Base-by-base conservation (phyloP, 2,888 invertebrate species). In the Anagyrus pseudococci region DNA sequence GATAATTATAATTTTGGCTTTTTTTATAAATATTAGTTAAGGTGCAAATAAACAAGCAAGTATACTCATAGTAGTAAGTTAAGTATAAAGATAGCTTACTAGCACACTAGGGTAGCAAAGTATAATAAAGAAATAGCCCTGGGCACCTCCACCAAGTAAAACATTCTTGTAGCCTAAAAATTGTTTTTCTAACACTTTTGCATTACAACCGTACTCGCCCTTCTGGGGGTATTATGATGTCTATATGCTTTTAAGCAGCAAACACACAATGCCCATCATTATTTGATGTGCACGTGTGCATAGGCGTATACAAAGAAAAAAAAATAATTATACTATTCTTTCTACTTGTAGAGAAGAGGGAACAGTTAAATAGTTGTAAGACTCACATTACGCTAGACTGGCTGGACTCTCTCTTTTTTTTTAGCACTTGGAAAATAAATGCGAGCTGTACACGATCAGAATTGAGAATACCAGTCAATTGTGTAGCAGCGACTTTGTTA, bases 181-280 rank as follows among this genome's bases (percentile, higher is more conserved):
- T 80, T 80, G 80, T 80, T 80, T 80, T 80, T 80, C 80, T 80
- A 80, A 80, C 80, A 78, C 75, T 72, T 71, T 67, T 8, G n/a
- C n/a, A n/a, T n/a, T n/a, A n/a, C n/a, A n/a, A n/a, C n/a, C n/a
- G n/a, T n/a, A n/a, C n/a, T n/a, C n/a, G n/a, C n/a, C n/a, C n/a
- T n/a, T n/a, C n/a, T n/a, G n/a, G n/a, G n/a, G n/a, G n/a, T n/a
- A n/a, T n/a, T n/a, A n/a, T n/a, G n/a, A n/a, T n/a, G n/a, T n/a
- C n/a, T n/a, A n/a, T n/a, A n/a, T n/a, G n/a, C n/a, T n/a, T n/a
- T n/a, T n/a, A n/a, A n/a, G n/a, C n/a, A n/a, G n/a, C n/a, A n/a
- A n/a, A n/a, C n/a, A n/a, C n/a, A n/a, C n/a, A n/a, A n/a, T n/a
- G n/a, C n/a, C n/a, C n/a, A n/a, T n/a, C n/a, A n/a, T n/a, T n/a